Evolutionary conservation across 2,113 vertebrate species (phyloP).

Genomic region (Chionomys nivalis): DNA sequence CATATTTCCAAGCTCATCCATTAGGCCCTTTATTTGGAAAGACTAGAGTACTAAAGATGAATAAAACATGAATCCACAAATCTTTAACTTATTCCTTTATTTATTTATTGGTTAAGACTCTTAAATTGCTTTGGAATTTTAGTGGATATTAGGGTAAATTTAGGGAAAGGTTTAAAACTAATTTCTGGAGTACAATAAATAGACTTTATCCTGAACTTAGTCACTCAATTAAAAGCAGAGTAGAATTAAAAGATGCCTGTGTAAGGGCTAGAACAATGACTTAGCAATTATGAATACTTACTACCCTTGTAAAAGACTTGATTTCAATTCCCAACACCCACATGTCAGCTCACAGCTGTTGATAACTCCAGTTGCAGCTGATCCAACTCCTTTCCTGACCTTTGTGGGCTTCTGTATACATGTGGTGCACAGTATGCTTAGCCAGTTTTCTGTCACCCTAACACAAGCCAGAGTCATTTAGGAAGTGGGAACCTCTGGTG

Average conservation of each 20-base stretch:
- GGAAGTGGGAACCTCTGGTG: too few relatives aligned
- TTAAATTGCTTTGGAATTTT: background rate
- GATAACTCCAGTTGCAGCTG: background rate
- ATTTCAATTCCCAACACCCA: background rate
- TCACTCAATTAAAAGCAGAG: background rate
- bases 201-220: background rate
- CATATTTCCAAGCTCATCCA: background rate
- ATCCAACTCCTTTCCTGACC: background rate
- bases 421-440: background rate
- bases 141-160: background rate
- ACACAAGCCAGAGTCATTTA: background rate
- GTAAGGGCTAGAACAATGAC: background rate
- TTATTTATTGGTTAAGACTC: background rate
- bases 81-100: background rate
- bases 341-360: background rate
- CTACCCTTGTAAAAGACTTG: background rate
- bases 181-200: background rate
- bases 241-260: background rate
- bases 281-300: background rate
- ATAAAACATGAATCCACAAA: background rate
- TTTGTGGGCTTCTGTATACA: background rate
- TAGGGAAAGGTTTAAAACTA: background rate
- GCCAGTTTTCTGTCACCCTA: background rate
- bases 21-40: background rate
- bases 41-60: background rate